phyloP scores from a whole-genome alignment of 2,113 vertebrate genomes.

The Coturnix japonica region DNA sequence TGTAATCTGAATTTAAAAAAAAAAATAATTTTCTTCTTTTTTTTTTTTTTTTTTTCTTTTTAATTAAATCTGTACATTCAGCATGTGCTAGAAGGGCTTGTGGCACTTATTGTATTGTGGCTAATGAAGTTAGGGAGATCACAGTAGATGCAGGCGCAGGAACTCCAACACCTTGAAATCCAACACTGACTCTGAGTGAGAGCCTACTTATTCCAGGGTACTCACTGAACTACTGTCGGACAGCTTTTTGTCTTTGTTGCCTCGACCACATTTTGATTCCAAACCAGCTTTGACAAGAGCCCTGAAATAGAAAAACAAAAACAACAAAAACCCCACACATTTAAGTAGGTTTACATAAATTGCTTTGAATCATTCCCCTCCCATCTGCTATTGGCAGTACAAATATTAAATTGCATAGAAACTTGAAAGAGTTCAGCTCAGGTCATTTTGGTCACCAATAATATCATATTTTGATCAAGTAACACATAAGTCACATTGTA shows the following conservation, averaged over 20 bases:
- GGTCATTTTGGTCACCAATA: not conserved
- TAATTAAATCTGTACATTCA: not conserved
- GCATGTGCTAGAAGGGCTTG: slow-evolving; percentile 31
- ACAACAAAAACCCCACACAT: not conserved
- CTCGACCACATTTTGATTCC: slow-evolving; percentile 37
- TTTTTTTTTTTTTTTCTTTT: not conserved
- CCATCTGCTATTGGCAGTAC: not conserved
- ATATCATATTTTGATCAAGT: not conserved
- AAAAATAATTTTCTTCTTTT: not conserved
- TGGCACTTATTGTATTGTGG: not conserved
- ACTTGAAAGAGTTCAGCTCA: not conserved
- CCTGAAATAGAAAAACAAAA: slow-evolving; percentile 15
- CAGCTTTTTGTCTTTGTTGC: not conserved
- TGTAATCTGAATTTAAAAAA: not conserved
- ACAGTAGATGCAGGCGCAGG: not conserved
- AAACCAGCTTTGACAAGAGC: slow-evolving; percentile 51
- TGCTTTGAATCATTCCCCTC: not conserved
- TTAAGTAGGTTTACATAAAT: not conserved
- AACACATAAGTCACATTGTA: not conserved
- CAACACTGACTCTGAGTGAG: rapidly evolving
- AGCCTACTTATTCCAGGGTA: not conserved
- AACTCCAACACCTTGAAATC: not conserved
- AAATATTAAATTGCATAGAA: slow-evolving; percentile 7
- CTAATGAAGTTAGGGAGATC: not conserved
- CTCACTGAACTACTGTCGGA: not conserved